Conservation (phyloP, 1,140 invertebrate species). For the Thereuonema tuberculata region DNA sequence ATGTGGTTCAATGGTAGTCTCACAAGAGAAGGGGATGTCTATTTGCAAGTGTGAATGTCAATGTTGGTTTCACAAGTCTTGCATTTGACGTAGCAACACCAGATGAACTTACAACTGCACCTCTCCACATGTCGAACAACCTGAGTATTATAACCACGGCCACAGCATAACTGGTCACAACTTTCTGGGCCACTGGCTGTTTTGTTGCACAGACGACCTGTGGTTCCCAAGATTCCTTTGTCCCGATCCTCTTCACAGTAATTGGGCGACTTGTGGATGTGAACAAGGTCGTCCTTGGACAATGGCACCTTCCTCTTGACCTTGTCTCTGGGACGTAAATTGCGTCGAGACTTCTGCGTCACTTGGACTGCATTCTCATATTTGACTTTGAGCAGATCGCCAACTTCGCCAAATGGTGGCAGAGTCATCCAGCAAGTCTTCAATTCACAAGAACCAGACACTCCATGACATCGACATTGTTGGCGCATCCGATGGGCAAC, state of each 20-base stretch:
- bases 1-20: no score
- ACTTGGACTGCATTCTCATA: constrained; percentile 37
- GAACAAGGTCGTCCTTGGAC: constrained; percentile 41
- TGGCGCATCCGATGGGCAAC: constrained; percentile 37
- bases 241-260: constrained; percentile 43
- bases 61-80: constrained; percentile 43
- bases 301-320: constrained; percentile 24
- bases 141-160: constrained; percentile 46
- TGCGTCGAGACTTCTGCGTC: constrained; percentile 22
- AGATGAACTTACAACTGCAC: constrained; percentile 48
- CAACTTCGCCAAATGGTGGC: constrained; percentile 40
- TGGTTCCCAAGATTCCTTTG: constrained; percentile 45
- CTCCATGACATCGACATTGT: constrained; percentile 47
- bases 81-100: constrained; percentile 51
- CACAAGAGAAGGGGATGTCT: no score
- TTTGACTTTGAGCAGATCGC: constrained; percentile 39
- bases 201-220: constrained; percentile 44
- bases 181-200: constrained; percentile 48
- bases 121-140: constrained; percentile 30
- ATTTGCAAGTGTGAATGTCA: constrained; percentile 44
- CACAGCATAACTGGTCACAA: constrained; percentile 48
- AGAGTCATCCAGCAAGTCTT: constrained; percentile 48
- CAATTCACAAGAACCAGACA: constrained; percentile 48
- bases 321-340: constrained; percentile 27
- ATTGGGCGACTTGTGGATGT: constrained; percentile 48